Evolutionary conservation across 2,797 vertebrate species (phyloP).

Genomic region (Carcharodon carcharias): DNA sequence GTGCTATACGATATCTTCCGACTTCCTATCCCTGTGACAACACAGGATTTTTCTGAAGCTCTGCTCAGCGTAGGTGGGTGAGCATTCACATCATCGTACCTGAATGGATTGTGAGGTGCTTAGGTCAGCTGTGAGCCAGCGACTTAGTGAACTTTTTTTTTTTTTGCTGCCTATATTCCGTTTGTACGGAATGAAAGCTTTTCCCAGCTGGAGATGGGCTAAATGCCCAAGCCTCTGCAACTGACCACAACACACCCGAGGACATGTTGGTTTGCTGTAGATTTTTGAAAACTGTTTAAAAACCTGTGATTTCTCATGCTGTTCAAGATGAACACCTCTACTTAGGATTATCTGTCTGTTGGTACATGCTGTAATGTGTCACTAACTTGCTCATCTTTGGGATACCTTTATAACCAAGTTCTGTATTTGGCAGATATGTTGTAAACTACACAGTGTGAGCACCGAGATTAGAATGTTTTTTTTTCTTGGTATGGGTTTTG

Average conservation of each 20-base stretch:
- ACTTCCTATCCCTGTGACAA: slow-evolving; percentile 82
- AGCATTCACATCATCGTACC: neutral
- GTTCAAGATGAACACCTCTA: neutral
- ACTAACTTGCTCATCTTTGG: neutral
- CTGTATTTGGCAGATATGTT: neutral
- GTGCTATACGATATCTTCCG: slow-evolving; percentile 96
- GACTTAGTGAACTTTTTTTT: too few species aligned
- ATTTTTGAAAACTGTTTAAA: neutral
- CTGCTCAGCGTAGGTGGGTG: slow-evolving; percentile 88
- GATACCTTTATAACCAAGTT: neutral
- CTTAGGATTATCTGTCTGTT: neutral
- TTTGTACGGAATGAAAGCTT: neutral
- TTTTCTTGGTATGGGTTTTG: neutral
- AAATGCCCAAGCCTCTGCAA: neutral
- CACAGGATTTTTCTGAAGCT: slow-evolving; percentile 88
- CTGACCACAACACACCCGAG: neutral
- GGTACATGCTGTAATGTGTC: neutral
- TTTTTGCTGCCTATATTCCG: neutral
- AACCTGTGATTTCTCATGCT: neutral
- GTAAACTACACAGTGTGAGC: neutral
- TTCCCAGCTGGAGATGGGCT: neutral
- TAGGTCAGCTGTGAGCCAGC: neutral
- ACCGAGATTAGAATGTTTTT: neutral
- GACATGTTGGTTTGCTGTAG: neutral
- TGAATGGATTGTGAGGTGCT: neutral